Evolutionary conservation across 2,888 invertebrate species (phyloP).

Genomic region (Emesis furor): DNA sequence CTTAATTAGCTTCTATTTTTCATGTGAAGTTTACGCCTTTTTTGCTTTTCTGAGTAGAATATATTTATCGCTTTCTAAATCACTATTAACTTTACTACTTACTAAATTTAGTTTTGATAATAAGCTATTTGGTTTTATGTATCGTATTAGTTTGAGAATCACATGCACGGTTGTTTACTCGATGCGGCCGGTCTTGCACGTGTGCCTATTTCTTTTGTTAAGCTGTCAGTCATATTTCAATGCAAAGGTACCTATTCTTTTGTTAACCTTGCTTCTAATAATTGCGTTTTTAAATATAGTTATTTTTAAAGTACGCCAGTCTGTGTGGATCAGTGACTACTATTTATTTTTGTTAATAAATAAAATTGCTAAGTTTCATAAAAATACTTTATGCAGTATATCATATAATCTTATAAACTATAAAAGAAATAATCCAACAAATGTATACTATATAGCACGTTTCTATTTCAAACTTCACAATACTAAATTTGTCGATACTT

Average conservation of each 20-base stretch:
- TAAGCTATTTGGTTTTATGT: neutral
- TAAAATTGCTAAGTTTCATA: neutral
- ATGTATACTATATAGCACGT: neutral
- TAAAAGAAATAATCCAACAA: neutral
- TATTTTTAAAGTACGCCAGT: neutral
- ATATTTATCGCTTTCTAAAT: neutral
- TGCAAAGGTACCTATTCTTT: neutral
- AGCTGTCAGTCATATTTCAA: neutral
- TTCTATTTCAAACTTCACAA: neutral
- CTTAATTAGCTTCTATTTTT: neutral
- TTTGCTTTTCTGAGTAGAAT: neutral
- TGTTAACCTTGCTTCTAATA: neutral
- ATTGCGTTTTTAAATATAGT: neutral
- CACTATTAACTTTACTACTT: neutral
- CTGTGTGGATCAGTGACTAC: neutral
- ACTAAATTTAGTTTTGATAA: neutral
- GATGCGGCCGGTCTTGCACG: neutral
- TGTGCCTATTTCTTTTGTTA: neutral
- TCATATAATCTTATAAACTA: neutral
- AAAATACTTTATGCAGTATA: neutral
- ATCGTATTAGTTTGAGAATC: neutral
- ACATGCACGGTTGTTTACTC: neutral
- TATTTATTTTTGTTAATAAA: neutral
- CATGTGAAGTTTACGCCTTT: neutral
- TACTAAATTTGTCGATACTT: neutral